These are phyloP conservation scores for Neoaliturus tenellus DNA, from an alignment of 2,888 invertebrate genomes.

Conservation along the genomic window DNA sequence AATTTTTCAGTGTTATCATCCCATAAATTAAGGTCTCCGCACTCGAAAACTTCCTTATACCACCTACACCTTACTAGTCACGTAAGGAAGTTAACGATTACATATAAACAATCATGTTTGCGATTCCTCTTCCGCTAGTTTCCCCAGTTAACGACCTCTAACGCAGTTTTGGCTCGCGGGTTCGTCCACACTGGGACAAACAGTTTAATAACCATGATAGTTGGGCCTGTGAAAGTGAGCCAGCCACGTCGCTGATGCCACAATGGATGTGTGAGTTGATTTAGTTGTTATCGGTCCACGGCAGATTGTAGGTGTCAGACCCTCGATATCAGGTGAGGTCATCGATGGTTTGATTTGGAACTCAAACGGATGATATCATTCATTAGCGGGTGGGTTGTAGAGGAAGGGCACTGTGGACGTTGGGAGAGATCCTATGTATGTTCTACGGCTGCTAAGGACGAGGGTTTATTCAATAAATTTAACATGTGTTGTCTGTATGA, in stretches of 20 bases:
- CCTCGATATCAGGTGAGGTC: background rate
- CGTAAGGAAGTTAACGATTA: background rate
- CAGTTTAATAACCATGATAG: background rate
- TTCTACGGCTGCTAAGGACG: no score
- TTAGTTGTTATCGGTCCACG: background rate
- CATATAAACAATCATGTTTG: background rate
- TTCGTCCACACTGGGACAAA: constrained; percentile 8
- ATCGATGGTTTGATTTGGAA: no score
- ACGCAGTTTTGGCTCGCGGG: background rate
- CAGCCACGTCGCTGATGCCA: background rate
- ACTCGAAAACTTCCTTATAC: no score
- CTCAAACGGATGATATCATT: no score
- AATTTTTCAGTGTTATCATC: no score
- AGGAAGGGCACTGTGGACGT: no score
- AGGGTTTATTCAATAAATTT: no score
- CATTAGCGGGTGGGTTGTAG: no score
- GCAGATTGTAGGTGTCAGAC: background rate
- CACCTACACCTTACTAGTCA: background rate
- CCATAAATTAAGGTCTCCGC: no score
- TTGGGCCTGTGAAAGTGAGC: background rate
- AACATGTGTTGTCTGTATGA: no score
- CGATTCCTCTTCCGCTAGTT: background rate
- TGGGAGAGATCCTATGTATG: no score
- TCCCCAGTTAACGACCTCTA: background rate
- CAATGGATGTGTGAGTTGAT: background rate